Evolutionary conservation across 2,113 vertebrate species (phyloP), one percentile per base, ranked within the genome.

Genomic region (Colistium nudipinnis): DNA sequence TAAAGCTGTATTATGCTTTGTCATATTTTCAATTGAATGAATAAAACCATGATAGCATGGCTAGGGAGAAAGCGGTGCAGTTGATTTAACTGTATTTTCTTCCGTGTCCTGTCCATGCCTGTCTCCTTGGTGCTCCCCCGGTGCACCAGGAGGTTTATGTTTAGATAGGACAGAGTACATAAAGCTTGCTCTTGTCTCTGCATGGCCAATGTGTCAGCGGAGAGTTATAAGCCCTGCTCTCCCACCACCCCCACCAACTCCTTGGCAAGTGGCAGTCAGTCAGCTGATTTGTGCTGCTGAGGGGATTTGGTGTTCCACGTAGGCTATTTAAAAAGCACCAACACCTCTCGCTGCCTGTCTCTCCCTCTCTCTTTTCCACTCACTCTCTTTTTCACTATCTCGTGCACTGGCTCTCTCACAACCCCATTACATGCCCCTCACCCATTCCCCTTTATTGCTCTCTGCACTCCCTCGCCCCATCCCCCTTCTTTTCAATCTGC

Each of bases 281-380:
- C 92, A 92, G 91, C 89, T 92, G 90, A 91, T 92, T 83, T 82
- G 69, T 81, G 66, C 84, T 87, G 88, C 81, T 81, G 88, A 90
- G 87, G 89, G 89, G 91, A 90, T 92, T 92, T 91, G 82, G 86
- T 88, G 89, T 92, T 93, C 90, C 82, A 88, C 67, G 85, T 86
- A 88, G 82, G 82, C 92, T 93, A 93, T 94, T 93, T 92, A 91
- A 92, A 89, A 93, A 90, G 78, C 89, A 77, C 69, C 69, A 60
- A 71, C 82, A 74, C 62, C 81, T 74, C 76, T 55, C 74, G 35
- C 47, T 25, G 70, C 7, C 57, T 59, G 65, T 70, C 64, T 35
- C 24, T 1, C 31, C 30, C 51, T 20, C 73, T 70, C 68, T 78
- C 77, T 71, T 62, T 75, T 62, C 76, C 54, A 41, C 75, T 81